phyloP scores from a whole-genome alignment of 2,113 vertebrate species.

The Eurystomus gularis region DNA sequence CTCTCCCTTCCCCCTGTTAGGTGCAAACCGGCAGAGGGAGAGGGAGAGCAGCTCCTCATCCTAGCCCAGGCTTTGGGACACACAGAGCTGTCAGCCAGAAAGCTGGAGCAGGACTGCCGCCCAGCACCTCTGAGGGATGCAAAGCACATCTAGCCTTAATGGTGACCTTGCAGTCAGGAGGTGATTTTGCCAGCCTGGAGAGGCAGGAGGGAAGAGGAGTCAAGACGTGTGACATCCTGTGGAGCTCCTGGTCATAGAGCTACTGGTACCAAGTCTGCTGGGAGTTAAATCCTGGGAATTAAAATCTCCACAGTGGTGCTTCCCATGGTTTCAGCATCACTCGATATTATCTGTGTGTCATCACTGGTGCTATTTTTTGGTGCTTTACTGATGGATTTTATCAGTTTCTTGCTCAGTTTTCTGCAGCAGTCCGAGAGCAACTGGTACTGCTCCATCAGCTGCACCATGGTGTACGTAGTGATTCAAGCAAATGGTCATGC shows the following conservation, averaged over 20 bases:
- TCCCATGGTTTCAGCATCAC: not conserved
- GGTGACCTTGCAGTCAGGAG: not conserved
- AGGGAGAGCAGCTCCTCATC: not conserved
- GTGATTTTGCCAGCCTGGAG: rapidly evolving
- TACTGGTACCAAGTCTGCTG: not conserved
- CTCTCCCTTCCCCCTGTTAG: not conserved
- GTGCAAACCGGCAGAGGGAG: not conserved
- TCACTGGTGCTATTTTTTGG: not conserved
- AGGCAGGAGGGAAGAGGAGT: not conserved
- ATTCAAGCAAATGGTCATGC: not conserved
- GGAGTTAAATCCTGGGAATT: not conserved
- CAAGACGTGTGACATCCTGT: not conserved
- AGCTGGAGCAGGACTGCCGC: not conserved
- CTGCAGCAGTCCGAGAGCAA: not conserved
- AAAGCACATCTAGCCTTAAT: not conserved
- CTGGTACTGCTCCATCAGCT: not conserved
- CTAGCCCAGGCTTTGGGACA: not conserved
- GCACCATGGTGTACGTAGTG: rapidly evolving
- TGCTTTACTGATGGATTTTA: not conserved
- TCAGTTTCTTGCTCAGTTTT: not conserved
- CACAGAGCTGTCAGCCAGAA: rapidly evolving
- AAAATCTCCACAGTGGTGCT: not conserved
- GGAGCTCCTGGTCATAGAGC: rapidly evolving
- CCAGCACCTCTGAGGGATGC: not conserved
- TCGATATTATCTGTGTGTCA: rapidly evolving